These are phyloP conservation scores for Heliocidaris erythrogramma DNA, from an alignment of 35 echinoderm and acorn worm genomes.

Conservation along the genomic window DNA sequence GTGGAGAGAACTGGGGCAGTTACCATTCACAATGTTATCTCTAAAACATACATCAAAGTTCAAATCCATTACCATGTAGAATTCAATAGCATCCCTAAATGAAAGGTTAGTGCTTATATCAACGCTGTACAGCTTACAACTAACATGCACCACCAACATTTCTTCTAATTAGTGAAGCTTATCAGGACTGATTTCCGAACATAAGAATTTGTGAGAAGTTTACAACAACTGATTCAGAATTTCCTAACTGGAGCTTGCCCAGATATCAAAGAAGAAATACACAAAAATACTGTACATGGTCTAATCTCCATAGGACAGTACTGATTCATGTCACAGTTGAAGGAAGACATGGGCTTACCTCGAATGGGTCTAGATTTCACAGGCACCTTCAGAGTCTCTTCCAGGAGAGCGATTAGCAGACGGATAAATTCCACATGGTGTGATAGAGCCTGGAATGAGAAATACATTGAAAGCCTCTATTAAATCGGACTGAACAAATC, in stretches of 20 bases:
- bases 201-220: neutral
- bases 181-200: neutral
- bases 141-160: too few species aligned
- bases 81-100: too few species aligned
- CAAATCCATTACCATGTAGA: too few species aligned
- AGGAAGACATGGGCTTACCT: neutral
- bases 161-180: too few species aligned
- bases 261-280: neutral
- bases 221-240: neutral
- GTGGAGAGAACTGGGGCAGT: too few species aligned
- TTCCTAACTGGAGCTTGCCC: neutral
- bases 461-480: neutral
- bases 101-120: too few species aligned
- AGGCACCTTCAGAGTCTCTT: constrained; percentile 65
- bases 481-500: too few species aligned
- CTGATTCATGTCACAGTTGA: neutral
- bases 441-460: constrained; percentile 62
- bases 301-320: neutral
- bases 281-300: neutral
- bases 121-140: too few species aligned
- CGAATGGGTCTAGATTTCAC: neutral
- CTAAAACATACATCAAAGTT: too few species aligned
- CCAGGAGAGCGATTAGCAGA: constrained; percentile 66
- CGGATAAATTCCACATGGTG: constrained; percentile 77
- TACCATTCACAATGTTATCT: too few species aligned